Percentiles rank a stretch among this genome's conserved stretches.
phyloP scores from a whole-genome alignment of 2,113 vertebrate species.

The Meles meles region DNA sequence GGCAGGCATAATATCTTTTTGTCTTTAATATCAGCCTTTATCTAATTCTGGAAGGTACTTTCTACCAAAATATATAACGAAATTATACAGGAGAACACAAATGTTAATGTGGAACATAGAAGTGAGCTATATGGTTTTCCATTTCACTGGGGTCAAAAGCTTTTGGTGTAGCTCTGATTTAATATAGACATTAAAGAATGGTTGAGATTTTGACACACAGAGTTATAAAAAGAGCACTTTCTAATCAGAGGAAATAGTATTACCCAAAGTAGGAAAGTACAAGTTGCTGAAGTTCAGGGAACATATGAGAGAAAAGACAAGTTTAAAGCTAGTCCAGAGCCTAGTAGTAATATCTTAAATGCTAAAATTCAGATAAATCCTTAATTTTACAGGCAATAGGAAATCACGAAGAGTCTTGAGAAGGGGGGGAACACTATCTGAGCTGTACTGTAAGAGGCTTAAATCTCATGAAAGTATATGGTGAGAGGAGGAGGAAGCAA shows the following conservation, averaged over 20 bases:
- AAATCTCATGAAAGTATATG: not conserved
- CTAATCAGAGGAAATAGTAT: slow-evolving; percentile 12
- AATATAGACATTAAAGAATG: not conserved
- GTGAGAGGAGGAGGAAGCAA: not conserved
- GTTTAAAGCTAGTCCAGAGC: not conserved
- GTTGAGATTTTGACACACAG: not conserved
- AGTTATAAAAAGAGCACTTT: not conserved
- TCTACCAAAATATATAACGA: not conserved
- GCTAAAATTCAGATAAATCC: not conserved
- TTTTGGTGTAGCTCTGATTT: not conserved
- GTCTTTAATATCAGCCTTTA: not conserved
- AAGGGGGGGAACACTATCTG: not conserved
- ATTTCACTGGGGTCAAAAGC: not conserved
- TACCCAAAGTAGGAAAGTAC: not conserved
- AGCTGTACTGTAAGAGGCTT: not conserved
- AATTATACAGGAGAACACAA: not conserved
- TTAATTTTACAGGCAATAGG: not conserved
- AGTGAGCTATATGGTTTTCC: not conserved
- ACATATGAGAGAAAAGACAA: not conserved
- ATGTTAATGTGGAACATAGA: not conserved
- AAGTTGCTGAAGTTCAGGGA: not conserved
- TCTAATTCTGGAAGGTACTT: not conserved
- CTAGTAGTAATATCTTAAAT: not conserved
- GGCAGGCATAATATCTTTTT: not conserved
- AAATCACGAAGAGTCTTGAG: not conserved